A percentile compares a stretch with the other conserved stretches of the same genome.
These are phyloP conservation scores for Tetragonula carbonaria DNA, from an alignment of 2,888 invertebrate genomes.

Conservation along the genomic window DNA sequence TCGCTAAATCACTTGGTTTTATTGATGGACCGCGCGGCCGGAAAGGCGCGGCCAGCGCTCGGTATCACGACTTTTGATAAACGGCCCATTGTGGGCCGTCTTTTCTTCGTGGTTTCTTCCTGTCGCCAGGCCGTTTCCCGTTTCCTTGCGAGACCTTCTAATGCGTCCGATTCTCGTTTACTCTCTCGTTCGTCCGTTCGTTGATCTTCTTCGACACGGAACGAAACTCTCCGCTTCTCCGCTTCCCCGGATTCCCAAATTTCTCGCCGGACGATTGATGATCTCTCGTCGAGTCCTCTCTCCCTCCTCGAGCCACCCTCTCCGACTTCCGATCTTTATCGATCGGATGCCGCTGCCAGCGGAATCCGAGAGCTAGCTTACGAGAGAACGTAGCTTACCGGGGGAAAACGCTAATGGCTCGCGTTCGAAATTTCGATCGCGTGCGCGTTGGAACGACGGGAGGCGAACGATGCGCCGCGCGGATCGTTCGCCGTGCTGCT, in stretches of 20 bases:
- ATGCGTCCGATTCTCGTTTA: slow-evolving; percentile 32
- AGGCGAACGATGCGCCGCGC: background rate
- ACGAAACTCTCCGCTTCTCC: background rate
- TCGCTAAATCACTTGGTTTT: slow-evolving; percentile 82
- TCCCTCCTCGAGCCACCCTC: background rate
- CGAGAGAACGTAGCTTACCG: background rate
- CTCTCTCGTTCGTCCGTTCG: background rate
- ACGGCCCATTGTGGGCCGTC: slow-evolving; percentile 72
- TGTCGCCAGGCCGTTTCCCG: slow-evolving; percentile 54
- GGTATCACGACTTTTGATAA: slow-evolving; percentile 74
- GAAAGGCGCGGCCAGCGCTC: slow-evolving; percentile 63
- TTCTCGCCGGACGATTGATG: slow-evolving; percentile 16
- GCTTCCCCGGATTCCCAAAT: slow-evolving; percentile 8
- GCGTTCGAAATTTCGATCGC: slow-evolving; percentile 25
- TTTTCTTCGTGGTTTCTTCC: slow-evolving; percentile 66
- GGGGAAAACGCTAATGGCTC: slow-evolving; percentile 27
- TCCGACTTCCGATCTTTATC: slow-evolving; percentile 18
- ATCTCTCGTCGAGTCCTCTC: background rate
- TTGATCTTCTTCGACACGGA: no score
- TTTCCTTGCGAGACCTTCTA: slow-evolving; percentile 33
- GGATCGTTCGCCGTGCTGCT: background rate
- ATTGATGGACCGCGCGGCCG: slow-evolving; percentile 79
- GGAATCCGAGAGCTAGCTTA: slow-evolving; percentile 4
- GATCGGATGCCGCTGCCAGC: background rate
- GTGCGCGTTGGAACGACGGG: background rate